These are phyloP conservation scores for Catharus fuscescens DNA, from an alignment of 2,113 vertebrate genomes.

Conservation along the genomic window DNA sequence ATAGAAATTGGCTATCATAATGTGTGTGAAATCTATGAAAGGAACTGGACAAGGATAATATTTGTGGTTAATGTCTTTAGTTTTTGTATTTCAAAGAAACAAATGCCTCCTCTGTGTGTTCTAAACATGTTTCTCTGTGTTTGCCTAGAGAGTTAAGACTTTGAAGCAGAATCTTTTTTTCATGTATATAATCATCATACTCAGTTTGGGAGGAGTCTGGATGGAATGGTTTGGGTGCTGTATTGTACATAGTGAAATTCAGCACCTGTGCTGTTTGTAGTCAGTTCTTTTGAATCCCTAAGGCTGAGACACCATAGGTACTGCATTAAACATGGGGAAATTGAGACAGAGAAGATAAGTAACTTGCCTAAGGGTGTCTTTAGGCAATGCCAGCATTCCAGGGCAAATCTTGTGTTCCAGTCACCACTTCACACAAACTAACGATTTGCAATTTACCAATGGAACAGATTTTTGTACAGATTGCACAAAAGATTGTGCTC, in stretches of 20 bases:
- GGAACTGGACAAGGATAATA: background rate
- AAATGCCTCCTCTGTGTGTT: background rate
- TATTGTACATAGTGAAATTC: background rate
- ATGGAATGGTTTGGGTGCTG: background rate
- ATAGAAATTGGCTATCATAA: background rate
- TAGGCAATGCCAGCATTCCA: conserved; percentile 20
- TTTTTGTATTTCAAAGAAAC: background rate
- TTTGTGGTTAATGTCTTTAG: background rate
- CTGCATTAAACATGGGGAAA: conserved; percentile 33
- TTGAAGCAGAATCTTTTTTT: background rate
- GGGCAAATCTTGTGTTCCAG: background rate
- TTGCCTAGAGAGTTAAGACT: background rate
- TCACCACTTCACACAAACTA: background rate
- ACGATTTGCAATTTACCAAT: background rate
- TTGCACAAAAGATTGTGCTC: background rate
- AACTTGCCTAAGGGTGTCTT: background rate
- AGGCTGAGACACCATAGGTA: background rate
- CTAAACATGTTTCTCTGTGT: background rate
- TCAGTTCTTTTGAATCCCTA: background rate
- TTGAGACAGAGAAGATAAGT: conserved; percentile 11
- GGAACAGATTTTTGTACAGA: conserved; percentile 9
- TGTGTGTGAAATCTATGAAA: background rate
- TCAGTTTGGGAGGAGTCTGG: background rate
- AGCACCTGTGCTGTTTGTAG: background rate
- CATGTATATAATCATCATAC: background rate